Evolutionary conservation across 2,797 vertebrate genomes (phyloP), one percentile per base, ranked within the genome.

Genomic region (Fistularia commersonii): DNA sequence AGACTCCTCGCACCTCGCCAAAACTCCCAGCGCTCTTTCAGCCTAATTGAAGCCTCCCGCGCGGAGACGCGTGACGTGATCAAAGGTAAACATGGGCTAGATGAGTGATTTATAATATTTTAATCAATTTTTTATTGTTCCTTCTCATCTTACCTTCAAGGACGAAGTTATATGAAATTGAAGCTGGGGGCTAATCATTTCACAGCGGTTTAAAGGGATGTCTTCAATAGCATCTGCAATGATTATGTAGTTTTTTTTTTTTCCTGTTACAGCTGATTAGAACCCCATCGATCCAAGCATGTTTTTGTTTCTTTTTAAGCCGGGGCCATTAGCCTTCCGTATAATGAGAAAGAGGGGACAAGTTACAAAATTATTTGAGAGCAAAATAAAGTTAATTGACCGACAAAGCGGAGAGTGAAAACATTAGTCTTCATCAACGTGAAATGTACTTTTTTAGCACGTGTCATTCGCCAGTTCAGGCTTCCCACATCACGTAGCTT

Each of bases 21-120:
- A 62, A 69, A 64, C 66, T 75, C 78, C 67, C 67, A 51, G 12
- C 1, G 63, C 68, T 79, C 74, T 76, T 71, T 72, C 64, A 54
- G 60, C 55, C 58, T 83, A 77, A 81, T 74, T 79, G 70, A 76
- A 71, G 61, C 39, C 37, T 3, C 4, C 55, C 3, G 8, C 38
- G 1, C 41, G 6, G 37, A 58, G 66, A 53, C 8, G 13, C 48
- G 55, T 63, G 67, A 72, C 41, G 45, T 10, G 61, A 77, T 79
- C 64, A 76, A 79, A 74, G 64, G 54, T 52, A 54, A 70, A 74
- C 45, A 15, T 35, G 0, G 11, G 34, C 3, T 23, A 40, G 12
- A 44, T 43, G 47, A 48, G 33, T n/a, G 35, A 72, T 53, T 8
- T 33, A 1, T 41, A 6, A 57, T 60, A 62, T 61, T 48, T 23